Conservation (phyloP, 37 sponge, comb jelly and placozoan genomes). For the Crambe crambe region DNA sequence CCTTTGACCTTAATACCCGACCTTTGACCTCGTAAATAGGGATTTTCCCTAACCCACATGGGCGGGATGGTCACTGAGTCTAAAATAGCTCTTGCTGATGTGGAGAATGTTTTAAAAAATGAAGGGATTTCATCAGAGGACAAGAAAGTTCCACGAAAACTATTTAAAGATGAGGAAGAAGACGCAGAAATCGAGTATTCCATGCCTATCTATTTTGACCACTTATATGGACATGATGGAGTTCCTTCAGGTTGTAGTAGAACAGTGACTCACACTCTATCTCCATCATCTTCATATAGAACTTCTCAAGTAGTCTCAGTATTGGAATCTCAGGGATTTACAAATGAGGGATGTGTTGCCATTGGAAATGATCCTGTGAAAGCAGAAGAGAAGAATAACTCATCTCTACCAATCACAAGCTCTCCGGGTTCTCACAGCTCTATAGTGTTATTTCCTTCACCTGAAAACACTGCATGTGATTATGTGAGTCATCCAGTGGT, state of each 20-base stretch:
- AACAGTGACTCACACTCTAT: too few species aligned
- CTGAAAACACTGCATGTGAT: not conserved
- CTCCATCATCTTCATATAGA: not conserved
- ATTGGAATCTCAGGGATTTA: constrained; percentile 14
- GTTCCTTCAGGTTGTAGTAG: constrained; percentile 1
- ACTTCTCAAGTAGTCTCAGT: not conserved
- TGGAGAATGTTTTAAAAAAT: too few species aligned
- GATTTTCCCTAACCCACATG: too few species aligned
- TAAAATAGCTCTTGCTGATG: not conserved
- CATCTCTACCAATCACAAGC: not conserved
- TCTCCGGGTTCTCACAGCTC: not conserved
- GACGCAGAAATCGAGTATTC: constrained; percentile 42
- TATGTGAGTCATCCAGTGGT: not conserved
- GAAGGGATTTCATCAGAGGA: not conserved
- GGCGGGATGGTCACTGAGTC: too few species aligned
- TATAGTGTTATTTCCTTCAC: constrained; percentile 13
- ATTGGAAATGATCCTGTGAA: not conserved
- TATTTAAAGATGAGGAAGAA: constrained; percentile 10
- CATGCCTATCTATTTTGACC: constrained; percentile 45
- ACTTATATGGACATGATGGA: constrained; percentile 48
- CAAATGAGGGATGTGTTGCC: not conserved
- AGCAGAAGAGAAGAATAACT: not conserved
- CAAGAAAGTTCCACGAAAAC: not conserved
- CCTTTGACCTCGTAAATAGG: not conserved
- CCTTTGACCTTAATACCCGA: not conserved